A percentile compares a stretch with the other conserved stretches of the same genome.
Conservation (phyloP, 1,140 invertebrate genomes). For the Drosophila prosaltans region DNA sequence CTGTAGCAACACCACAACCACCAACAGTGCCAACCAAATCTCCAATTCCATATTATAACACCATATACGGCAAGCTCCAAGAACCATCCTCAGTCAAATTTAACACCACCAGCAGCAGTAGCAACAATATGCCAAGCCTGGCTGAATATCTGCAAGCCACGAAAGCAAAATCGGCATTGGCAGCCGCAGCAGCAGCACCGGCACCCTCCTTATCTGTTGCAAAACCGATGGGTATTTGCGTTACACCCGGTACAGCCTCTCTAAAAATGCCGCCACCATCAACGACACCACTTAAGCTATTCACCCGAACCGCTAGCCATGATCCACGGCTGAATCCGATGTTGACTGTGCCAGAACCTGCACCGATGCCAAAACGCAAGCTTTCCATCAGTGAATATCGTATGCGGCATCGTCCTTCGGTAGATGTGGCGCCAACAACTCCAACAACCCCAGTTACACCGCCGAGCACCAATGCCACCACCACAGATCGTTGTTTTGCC, state of each 20-base stretch:
- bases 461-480: not conserved
- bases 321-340: constrained; percentile 81
- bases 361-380: constrained; percentile 79
- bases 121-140: constrained; percentile 57
- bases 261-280: constrained; percentile 58
- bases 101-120: constrained; percentile 13
- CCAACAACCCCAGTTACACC: constrained; percentile 51
- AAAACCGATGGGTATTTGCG: not conserved
- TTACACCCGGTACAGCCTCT: not conserved
- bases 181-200: constrained; percentile 1
- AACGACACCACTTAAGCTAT: constrained; percentile 62
- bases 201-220: not conserved
- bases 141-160: constrained; percentile 64
- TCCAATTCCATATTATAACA: constrained; percentile 71
- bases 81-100: constrained; percentile 31
- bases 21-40: constrained; percentile 22
- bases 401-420: constrained; percentile 72
- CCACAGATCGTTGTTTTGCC: constrained; percentile 48
- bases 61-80: constrained; percentile 77
- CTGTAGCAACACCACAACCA: not conserved
- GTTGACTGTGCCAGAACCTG: constrained; percentile 71
- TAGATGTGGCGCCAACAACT: constrained; percentile 58
- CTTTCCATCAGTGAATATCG: constrained; percentile 82
- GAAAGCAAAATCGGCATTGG: constrained; percentile 39
- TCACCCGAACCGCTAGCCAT: constrained; percentile 75